Conservation (phyloP, 2,113 vertebrate genomes). For the Aptenodytes patagonicus region DNA sequence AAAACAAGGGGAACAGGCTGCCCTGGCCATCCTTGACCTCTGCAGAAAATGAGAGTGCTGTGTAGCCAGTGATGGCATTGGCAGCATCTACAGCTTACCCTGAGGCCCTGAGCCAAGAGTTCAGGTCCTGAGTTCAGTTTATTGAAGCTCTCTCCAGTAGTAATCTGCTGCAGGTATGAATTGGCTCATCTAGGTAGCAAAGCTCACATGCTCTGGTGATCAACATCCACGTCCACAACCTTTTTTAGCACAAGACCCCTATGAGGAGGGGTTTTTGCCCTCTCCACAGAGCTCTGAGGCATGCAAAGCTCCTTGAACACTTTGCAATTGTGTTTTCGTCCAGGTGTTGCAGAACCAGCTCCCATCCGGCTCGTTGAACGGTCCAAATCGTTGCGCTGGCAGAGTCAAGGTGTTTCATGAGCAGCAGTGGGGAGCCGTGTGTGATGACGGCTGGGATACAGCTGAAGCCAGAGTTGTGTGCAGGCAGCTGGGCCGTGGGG, state of each 20-base stretch:
- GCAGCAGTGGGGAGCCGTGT: constrained; percentile 87
- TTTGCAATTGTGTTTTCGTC: background rate
- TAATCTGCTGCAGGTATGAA: background rate
- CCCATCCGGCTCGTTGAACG: background rate
- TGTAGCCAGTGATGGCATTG: background rate
- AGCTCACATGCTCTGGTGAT: constrained; percentile 51
- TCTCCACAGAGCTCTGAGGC: background rate
- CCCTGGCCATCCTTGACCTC: background rate
- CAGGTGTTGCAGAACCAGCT: background rate
- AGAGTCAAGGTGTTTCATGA: constrained; percentile 80
- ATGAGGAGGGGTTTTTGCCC: too few relatives aligned
- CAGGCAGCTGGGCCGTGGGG: constrained; percentile 25
- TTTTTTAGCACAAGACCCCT: background rate
- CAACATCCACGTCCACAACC: background rate
- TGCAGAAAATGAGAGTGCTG: background rate
- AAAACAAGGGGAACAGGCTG: background rate
- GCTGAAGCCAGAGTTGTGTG: constrained; percentile 73
- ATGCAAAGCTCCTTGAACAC: background rate
- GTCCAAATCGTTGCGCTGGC: background rate
- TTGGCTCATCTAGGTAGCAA: background rate
- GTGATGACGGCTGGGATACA: constrained; percentile 84
- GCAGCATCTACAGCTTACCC: background rate
- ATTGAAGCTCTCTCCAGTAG: background rate
- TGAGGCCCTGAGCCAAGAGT: background rate
- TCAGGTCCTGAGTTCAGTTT: background rate